Evolutionary conservation across 1,140 invertebrate species (phyloP), one percentile per base, ranked within the genome.

Genomic region (Trichonephila inaurata): DNA sequence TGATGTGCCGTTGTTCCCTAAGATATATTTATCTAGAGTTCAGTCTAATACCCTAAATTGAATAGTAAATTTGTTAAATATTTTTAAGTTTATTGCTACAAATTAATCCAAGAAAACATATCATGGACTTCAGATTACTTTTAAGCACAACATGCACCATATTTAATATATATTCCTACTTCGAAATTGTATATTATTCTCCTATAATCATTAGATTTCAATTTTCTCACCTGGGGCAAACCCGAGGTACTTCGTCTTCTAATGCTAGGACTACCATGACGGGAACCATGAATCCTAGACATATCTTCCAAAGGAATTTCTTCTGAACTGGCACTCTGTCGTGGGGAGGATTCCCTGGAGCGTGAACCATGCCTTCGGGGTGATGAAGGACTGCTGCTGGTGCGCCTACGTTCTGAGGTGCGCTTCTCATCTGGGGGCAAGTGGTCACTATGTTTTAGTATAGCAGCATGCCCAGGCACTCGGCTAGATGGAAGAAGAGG

Each of bases 261-360:
- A 51, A 94, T 91, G 77, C 94, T 95, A 60, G 95, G 95, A 82
- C 94, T 94, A 16, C 93, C 94, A 40, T 83, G 91, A 6, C 91
- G 92, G 8, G 93, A 66, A 18, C 95, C 95, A 24, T 94, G 94
- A 66, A 95, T 95, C 72, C 94, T 94, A 2, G 96, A 96, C 95
- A 98, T 97, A 95, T 97, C 97, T 95, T 98, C 98, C 7, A 98
- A 95, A 0, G 98, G 98, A 66, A 98, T 98, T 95, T 98, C 98
- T 95, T 98, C 97, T 40, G 58, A 96, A 81, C 97, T 98, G 33
- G 97, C 96, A 19, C 97, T 97, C 95, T 97, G 96, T 95, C 97
- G 97, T 16, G 97, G 97, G 60, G 97, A 98, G 61, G 96, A 96
- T 60, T 98, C 98, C 21, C 97, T 96, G 0, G 97, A 98, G 72